Percentiles rank a stretch among this genome's conserved stretches.
These are phyloP conservation scores for Temnothorax unifasciatus DNA, from an alignment of 2,888 invertebrate genomes.

Conservation along the genomic window DNA sequence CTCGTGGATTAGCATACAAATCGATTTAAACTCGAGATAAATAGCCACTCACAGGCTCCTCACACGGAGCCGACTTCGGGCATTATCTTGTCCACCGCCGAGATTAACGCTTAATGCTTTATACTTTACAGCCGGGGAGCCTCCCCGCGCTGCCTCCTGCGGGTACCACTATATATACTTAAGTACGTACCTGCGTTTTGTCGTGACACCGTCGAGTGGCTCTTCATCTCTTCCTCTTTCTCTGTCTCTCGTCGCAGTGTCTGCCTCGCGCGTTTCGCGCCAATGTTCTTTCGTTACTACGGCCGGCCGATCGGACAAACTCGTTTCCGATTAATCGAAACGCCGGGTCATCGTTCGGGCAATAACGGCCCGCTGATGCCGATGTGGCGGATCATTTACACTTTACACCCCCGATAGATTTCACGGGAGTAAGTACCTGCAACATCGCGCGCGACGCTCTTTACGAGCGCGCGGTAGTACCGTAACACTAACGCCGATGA, in stretches of 20 bases:
- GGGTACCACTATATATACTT: conserved; percentile 71
- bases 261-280: conserved; percentile 15
- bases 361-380: conserved; percentile 71
- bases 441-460: background rate
- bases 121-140: conserved; percentile 82
- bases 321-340: conserved; percentile 76
- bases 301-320: conserved; percentile 55
- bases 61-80: conserved; percentile 85
- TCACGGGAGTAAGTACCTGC: conserved; percentile 70
- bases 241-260: conserved; percentile 6
- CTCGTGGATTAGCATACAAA: conserved; percentile 86
- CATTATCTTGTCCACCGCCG: conserved; percentile 85
- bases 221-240: conserved; percentile 58
- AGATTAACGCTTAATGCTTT: conserved; percentile 86
- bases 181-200: conserved; percentile 68
- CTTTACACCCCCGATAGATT: conserved; percentile 76
- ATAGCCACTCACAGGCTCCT: conserved; percentile 85
- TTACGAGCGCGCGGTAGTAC: conserved; percentile 43
- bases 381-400: conserved; percentile 75
- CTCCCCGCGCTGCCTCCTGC: conserved; percentile 70
- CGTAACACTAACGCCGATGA: conserved; percentile 61
- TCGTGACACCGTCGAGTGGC: conserved; percentile 68
- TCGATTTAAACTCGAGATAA: conserved; percentile 86
- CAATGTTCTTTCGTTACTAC: conserved; percentile 60
- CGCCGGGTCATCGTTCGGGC: conserved; percentile 71